phyloP scores from a whole-genome alignment of 64 coral and sea anemone genomes.

The Actinia tenebrosa region DNA sequence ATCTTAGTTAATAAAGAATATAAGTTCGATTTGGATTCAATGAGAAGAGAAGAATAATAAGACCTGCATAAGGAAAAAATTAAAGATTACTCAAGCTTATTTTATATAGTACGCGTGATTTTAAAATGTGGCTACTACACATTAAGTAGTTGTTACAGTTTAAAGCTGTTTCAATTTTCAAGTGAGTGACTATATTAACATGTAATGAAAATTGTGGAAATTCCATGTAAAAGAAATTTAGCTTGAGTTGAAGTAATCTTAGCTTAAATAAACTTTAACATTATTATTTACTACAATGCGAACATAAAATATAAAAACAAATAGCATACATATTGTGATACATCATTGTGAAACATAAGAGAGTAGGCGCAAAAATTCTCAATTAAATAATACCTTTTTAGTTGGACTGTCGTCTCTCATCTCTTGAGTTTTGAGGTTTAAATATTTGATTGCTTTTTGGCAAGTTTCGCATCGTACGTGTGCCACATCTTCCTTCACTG shows the following conservation, averaged over 20 bases:
- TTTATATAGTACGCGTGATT: neutral
- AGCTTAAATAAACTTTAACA: neutral
- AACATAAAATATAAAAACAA: neutral
- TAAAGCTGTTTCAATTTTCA: neutral
- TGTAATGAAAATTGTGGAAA: neutral
- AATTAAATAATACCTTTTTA: conserved; percentile 34
- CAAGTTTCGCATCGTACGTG: conserved; percentile 88
- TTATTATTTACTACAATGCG: neutral
- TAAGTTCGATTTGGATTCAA: neutral
- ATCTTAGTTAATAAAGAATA: neutral
- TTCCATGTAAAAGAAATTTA: neutral
- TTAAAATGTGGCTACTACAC: neutral
- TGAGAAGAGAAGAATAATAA: neutral
- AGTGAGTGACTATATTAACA: neutral
- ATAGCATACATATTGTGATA: neutral
- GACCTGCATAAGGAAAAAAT: neutral
- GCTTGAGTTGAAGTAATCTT: neutral
- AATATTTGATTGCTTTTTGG: conserved; percentile 89
- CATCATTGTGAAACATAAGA: neutral
- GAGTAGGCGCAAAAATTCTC: neutral
- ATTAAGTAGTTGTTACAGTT: neutral
- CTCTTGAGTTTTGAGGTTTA: conserved; percentile 72
- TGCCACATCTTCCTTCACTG: conserved; percentile 77
- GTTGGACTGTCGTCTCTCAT: conserved; percentile 53
- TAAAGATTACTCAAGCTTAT: neutral